Conservation (phyloP, 2,888 invertebrate species). For the Auanema freiburgensis region DNA sequence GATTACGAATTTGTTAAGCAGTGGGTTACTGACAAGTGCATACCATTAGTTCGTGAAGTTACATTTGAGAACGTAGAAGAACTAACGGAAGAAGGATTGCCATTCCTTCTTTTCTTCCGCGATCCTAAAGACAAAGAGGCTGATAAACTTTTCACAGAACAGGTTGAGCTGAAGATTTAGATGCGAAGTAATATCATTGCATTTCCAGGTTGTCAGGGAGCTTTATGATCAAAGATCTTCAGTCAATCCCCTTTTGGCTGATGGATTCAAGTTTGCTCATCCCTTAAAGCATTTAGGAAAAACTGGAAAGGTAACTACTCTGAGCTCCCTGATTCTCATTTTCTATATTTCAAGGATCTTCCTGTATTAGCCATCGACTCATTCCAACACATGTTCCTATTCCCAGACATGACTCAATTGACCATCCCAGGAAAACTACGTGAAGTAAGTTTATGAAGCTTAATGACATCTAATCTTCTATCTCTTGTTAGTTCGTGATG, state of each 20-base stretch:
- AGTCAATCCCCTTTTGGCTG: slow-evolving; percentile 95
- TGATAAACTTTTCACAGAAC: slow-evolving; percentile 81
- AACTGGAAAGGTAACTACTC: slow-evolving; percentile 70
- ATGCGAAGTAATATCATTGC: not conserved
- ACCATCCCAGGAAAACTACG: slow-evolving; percentile 57
- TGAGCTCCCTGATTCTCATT: no score
- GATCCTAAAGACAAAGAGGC: slow-evolving; percentile 80
- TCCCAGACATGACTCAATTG: slow-evolving; percentile 76
- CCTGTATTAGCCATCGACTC: slow-evolving; percentile 97
- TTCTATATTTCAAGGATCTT: slow-evolving; percentile 72
- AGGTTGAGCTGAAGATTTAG: slow-evolving; percentile 28
- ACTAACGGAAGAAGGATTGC: slow-evolving; percentile 79
- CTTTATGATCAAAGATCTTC: slow-evolving; percentile 85
- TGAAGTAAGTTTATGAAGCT: slow-evolving; percentile 31
- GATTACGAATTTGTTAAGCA: slow-evolving; percentile 76
- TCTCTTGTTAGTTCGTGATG: slow-evolving; percentile 71
- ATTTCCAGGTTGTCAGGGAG: slow-evolving; percentile 74
- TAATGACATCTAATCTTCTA: not conserved
- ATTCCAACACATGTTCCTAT: slow-evolving; percentile 98
- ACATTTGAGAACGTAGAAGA: slow-evolving; percentile 97
- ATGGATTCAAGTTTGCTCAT: slow-evolving; percentile 93
- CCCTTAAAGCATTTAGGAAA: slow-evolving; percentile 96
- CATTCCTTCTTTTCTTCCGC: slow-evolving; percentile 95
- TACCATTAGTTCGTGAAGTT: slow-evolving; percentile 85
- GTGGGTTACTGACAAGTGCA: slow-evolving; percentile 91